phyloP scores from a whole-genome alignment of 2,888 invertebrate genomes.

The Rapana venosa region DNA sequence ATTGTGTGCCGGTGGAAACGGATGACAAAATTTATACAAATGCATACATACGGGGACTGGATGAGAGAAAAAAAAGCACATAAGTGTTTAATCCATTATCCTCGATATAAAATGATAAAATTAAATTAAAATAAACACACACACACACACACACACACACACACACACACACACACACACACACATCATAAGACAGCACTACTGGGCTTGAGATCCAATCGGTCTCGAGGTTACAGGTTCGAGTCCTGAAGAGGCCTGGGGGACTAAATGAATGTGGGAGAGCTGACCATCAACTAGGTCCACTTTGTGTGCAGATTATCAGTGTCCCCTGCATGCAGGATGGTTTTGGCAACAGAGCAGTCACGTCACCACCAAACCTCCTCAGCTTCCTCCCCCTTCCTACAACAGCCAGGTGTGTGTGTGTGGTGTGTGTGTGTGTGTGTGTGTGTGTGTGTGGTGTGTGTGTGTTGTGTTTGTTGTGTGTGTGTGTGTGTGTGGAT shows the following conservation, averaged over 20 bases:
- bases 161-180: constrained; percentile 28
- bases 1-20: background rate
- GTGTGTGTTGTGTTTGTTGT: no score
- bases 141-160: constrained; percentile 16
- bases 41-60: background rate
- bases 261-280: background rate
- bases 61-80: background rate
- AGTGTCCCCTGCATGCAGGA: background rate
- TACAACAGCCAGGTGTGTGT: no score
- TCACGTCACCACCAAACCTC: no score
- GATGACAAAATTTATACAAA: background rate
- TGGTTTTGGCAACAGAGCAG: background rate
- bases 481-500: no score
- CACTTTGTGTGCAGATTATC: background rate
- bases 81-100: background rate
- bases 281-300: background rate
- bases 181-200: background rate
- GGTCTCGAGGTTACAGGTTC: no score
- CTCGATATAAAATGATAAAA: no score
- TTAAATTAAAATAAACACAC: background rate
- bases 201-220: no score
- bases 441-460: no score
- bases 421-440: no score
- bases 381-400: no score
- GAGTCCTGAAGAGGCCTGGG: no score